These are phyloP conservation scores for Mirza zaza DNA, from an alignment of 2,113 vertebrate species.

Conservation along the genomic window DNA sequence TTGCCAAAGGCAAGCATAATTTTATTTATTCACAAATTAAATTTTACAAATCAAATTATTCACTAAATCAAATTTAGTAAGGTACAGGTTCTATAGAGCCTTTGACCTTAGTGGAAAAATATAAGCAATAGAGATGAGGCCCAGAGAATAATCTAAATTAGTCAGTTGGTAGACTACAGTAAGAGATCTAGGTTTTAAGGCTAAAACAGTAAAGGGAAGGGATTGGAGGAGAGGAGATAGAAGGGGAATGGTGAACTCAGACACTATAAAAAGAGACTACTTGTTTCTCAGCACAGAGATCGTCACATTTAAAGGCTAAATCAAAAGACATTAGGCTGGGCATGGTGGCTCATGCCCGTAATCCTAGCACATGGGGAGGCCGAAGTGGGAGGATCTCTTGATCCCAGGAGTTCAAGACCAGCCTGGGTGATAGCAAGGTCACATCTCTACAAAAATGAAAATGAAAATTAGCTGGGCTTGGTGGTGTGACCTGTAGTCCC, in stretches of 20 bases:
- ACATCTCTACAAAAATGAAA: too few relatives aligned
- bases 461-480: too few relatives aligned
- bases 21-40: not conserved
- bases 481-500: too few relatives aligned
- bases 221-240: not conserved
- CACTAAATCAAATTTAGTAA: not conserved
- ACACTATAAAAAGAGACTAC: not conserved
- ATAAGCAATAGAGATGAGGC: not conserved
- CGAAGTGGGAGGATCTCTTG: too few relatives aligned
- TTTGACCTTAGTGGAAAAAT: constrained; percentile 4
- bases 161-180: not conserved
- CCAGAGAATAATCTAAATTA: not conserved
- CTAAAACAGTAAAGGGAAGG: not conserved
- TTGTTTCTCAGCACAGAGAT: not conserved
- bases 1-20: constrained; percentile 36
- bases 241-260: not conserved
- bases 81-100: not conserved
- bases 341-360: too few relatives aligned
- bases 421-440: too few relatives aligned
- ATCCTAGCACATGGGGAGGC: too few relatives aligned
- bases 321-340: not conserved
- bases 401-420: too few relatives aligned
- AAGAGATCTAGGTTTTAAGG: constrained; percentile 1
- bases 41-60: not conserved
- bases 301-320: not conserved